phyloP scores from a whole-genome alignment of 64 coral and sea anemone species.

The Pocillopora verrucosa region DNA sequence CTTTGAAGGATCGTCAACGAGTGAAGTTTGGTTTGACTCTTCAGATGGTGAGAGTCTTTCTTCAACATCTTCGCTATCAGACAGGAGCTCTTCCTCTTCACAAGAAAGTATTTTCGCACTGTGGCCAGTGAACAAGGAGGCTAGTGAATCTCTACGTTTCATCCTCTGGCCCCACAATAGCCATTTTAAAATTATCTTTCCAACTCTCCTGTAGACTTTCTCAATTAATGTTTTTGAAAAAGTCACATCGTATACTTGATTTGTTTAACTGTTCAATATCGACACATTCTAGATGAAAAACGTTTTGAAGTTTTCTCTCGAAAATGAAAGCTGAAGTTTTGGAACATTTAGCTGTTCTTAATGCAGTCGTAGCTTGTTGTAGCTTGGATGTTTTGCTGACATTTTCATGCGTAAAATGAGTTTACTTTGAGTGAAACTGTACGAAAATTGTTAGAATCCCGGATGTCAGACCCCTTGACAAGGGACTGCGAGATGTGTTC shows the following conservation, averaged over 20 bases:
- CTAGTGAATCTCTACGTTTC: conserved; percentile 41
- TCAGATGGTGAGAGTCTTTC: not conserved
- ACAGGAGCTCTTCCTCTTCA: conserved; percentile 14
- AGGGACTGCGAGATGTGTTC: not conserved
- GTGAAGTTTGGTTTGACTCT: conserved; percentile 1
- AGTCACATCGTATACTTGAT: not conserved
- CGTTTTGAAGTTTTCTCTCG: no score
- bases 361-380: no score
- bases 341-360: no score
- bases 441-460: not conserved
- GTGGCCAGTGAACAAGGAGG: not conserved
- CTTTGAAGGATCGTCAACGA: not conserved
- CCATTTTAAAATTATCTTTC: conserved; percentile 4
- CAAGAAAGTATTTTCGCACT: not conserved
- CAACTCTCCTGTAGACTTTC: not conserved
- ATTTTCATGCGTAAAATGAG: no score
- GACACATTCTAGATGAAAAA: not conserved
- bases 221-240: not conserved
- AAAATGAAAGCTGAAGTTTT: no score
- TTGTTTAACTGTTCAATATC: not conserved
- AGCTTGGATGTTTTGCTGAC: no score
- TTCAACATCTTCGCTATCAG: not conserved
- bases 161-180: not conserved
- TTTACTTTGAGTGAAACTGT: not conserved
- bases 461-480: not conserved